Evolutionary conservation across 2,888 invertebrate species (phyloP).

Genomic region (Agonopterix subpropinquella): DNA sequence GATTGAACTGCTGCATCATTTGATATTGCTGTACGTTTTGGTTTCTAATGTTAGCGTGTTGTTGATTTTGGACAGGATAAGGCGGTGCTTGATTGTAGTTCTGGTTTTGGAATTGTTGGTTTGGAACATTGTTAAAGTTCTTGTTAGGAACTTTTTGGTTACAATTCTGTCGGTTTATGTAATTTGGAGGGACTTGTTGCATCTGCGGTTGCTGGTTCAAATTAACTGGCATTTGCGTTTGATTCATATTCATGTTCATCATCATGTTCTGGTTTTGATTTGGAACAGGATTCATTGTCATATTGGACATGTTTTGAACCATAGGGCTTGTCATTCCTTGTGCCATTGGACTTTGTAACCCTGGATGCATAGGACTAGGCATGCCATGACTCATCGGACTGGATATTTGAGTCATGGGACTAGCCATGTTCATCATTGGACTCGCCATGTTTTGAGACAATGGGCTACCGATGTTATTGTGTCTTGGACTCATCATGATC

Average conservation of each 20-base stretch:
- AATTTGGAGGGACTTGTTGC: conserved; percentile 29
- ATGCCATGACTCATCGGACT: conserved; percentile 65
- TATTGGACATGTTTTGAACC: conserved; percentile 60
- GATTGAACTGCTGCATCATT: conserved; percentile 57
- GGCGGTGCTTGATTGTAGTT: conserved; percentile 49
- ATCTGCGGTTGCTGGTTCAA: conserved; percentile 13
- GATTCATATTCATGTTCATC: conserved; percentile 31
- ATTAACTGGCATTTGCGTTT: conserved; percentile 7
- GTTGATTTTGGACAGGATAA: conserved; percentile 47
- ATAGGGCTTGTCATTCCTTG: conserved; percentile 59
- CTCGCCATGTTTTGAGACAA: conserved; percentile 58
- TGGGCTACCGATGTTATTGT: conserved; percentile 56
- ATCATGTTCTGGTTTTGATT: conserved; percentile 23
- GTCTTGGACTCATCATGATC: conserved; percentile 65
- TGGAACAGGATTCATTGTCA: conserved; percentile 45
- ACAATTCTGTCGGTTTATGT: conserved; percentile 44
- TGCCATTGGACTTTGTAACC: conserved; percentile 60
- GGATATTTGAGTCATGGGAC: conserved; percentile 45
- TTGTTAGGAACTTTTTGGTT: conserved; percentile 48
- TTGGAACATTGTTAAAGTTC: conserved; percentile 43
- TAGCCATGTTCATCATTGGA: conserved; percentile 53
- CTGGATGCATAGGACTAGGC: conserved; percentile 64
- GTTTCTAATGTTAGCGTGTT: conserved; percentile 42
- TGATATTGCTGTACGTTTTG: conserved; percentile 60
- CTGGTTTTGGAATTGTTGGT: conserved; percentile 58